Conservation (phyloP, 2,888 invertebrate species). For the Amblyjoppa proteus region DNA sequence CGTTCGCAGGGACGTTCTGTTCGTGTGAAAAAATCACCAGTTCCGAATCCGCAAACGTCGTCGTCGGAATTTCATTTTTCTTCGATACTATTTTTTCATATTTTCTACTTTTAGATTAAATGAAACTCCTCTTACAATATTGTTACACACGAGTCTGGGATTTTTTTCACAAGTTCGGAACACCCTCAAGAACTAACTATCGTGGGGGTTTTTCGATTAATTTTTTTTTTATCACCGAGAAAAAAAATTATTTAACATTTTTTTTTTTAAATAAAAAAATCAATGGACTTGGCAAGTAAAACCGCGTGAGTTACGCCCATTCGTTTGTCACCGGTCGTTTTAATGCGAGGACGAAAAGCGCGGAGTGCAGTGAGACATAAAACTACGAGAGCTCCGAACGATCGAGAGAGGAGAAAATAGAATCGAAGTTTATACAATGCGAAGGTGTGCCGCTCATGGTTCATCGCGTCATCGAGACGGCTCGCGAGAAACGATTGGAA, state of each 20-base stretch:
- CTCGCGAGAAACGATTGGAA: conserved; percentile 44
- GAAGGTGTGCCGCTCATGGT: conserved; percentile 53
- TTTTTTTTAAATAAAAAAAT: no score
- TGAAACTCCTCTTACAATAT: no score
- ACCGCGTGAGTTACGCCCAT: not conserved
- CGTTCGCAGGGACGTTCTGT: no score
- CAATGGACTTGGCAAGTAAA: not conserved
- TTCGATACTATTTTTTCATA: no score
- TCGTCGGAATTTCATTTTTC: no score
- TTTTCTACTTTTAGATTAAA: no score
- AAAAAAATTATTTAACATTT: no score
- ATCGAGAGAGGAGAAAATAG: conserved; percentile 60
- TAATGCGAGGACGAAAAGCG: not conserved
- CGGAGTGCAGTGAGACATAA: conserved; percentile 16
- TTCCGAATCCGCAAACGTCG: no score
- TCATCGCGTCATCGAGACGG: conserved; percentile 50
- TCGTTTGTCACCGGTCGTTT: not conserved
- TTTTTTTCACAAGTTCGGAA: no score
- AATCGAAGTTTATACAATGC: conserved; percentile 58
- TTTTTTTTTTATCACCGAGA: no score
- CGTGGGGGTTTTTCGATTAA: not conserved
- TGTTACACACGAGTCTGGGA: no score
- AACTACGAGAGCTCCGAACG: conserved; percentile 28
- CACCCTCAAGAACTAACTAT: not conserved
- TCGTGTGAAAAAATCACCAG: no score